These are phyloP conservation scores for Polyommatus iphigenia DNA, from an alignment of 2,888 invertebrate genomes.

Conservation along the genomic window DNA sequence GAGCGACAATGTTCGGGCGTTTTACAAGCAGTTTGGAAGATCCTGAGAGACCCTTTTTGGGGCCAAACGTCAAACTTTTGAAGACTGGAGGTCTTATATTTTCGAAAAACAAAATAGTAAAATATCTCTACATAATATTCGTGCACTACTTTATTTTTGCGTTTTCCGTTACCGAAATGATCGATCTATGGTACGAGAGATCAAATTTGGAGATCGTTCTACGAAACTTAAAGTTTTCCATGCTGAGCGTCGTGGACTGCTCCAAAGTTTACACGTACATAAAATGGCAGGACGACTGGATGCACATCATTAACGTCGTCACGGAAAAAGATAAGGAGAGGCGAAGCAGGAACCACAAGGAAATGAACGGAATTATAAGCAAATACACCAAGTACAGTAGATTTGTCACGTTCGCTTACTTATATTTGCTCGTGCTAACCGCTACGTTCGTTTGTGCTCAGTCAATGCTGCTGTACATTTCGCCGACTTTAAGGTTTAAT, in stretches of 20 bases:
- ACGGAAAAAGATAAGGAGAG: conserved; percentile 17
- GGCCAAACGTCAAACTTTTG: conserved; percentile 4
- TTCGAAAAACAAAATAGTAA: background rate
- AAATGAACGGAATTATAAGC: conserved; percentile 1
- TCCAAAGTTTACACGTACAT: conserved; percentile 11
- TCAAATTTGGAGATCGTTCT: background rate
- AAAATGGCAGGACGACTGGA: conserved; percentile 22
- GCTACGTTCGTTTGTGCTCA: conserved; percentile 12
- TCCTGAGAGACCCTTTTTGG: conserved; percentile 10
- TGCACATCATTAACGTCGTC: background rate
- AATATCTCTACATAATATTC: conserved; percentile 11
- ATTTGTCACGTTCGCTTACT: background rate
- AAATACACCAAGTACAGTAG: conserved; percentile 16
- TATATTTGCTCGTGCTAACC: background rate
- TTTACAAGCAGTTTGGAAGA: background rate
- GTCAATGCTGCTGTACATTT: background rate
- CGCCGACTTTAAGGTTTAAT: conserved; percentile 9
- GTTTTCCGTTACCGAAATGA: background rate
- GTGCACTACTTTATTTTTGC: background rate
- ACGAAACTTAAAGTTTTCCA: conserved; percentile 12
- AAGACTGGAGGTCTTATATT: conserved; percentile 17
- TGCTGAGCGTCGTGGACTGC: background rate
- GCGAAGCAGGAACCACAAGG: background rate
- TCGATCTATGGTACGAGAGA: background rate
- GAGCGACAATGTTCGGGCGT: background rate